Percentiles rank a stretch among this genome's conserved stretches.
Conservation (phyloP, 2,888 invertebrate species). For the Drosophila dives region DNA sequence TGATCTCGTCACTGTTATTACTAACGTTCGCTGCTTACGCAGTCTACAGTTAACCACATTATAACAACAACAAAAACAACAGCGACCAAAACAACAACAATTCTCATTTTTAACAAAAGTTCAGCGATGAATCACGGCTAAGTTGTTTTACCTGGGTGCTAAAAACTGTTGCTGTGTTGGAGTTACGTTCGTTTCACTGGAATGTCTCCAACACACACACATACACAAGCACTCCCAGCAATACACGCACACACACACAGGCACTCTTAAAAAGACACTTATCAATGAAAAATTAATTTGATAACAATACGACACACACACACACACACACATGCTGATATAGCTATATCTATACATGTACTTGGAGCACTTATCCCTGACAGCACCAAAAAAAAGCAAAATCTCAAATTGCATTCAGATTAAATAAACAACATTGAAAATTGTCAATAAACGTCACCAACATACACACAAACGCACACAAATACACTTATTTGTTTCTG, state of each 20-base stretch:
- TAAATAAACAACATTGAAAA: slow-evolving; percentile 40
- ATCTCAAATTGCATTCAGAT: slow-evolving; percentile 30
- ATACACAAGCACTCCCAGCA: slow-evolving; percentile 12
- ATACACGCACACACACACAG: slow-evolving; percentile 6
- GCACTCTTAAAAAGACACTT: slow-evolving; percentile 44
- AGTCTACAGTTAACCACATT: slow-evolving; percentile 61
- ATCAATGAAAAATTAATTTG: slow-evolving; percentile 67
- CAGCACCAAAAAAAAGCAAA: slow-evolving; percentile 31
- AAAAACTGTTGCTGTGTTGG: slow-evolving; percentile 38
- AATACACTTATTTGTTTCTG: slow-evolving; percentile 26
- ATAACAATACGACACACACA: slow-evolving; percentile 54
- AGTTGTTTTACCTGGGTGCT: slow-evolving; percentile 48
- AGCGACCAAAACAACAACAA: not conserved
- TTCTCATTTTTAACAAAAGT: slow-evolving; percentile 10
- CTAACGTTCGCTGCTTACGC: slow-evolving; percentile 53
- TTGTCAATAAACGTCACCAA: slow-evolving; percentile 36
- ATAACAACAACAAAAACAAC: slow-evolving; percentile 24
- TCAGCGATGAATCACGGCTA: slow-evolving; percentile 62
- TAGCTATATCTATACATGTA: not conserved
- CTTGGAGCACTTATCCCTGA: slow-evolving; percentile 35
- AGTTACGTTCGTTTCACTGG: slow-evolving; percentile 42
- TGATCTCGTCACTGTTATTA: slow-evolving; percentile 14
- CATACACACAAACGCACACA: slow-evolving; percentile 13
- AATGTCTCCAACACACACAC: slow-evolving; percentile 33
- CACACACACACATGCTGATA: slow-evolving; percentile 40